phyloP scores from a whole-genome alignment of 2,797 vertebrate genomes.

The Bovichtus variegatus region DNA sequence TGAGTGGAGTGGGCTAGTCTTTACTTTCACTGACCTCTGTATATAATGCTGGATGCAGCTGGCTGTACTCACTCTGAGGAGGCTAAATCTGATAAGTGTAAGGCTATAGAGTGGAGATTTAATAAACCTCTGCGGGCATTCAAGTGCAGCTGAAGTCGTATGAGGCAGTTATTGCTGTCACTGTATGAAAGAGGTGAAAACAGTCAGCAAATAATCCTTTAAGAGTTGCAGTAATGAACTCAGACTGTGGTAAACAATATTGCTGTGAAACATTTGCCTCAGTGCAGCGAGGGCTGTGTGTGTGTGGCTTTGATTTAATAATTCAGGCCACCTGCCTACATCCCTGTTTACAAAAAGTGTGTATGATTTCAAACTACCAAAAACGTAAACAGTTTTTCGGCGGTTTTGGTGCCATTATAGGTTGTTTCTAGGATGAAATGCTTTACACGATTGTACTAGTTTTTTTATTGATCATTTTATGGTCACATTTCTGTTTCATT shows the following conservation, averaged over 20 bases:
- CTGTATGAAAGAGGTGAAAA: background rate
- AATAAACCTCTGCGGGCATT: conserved; percentile 29
- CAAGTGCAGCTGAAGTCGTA: background rate
- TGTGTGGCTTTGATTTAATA: background rate
- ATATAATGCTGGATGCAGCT: conserved; percentile 25
- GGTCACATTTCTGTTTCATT: background rate
- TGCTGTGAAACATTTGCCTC: background rate
- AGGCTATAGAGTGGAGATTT: conserved; percentile 15
- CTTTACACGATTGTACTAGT: background rate
- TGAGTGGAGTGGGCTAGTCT: conserved; percentile 49
- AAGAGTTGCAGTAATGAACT: background rate
- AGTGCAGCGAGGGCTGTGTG: background rate
- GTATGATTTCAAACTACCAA: background rate
- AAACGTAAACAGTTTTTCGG: too few species aligned
- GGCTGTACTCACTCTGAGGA: conserved; percentile 11
- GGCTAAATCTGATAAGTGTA: conserved; percentile 30
- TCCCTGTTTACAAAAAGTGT: background rate
- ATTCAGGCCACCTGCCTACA: background rate
- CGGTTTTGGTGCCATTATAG: background rate
- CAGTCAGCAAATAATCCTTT: background rate
- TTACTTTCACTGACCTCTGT: conserved; percentile 56
- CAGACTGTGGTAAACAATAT: background rate
- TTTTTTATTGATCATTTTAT: background rate
- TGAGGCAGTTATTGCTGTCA: conserved; percentile 14
- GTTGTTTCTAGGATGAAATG: background rate